phyloP scores from a whole-genome alignment of 2,797 vertebrate species.

The Anniella stebbinsi region DNA sequence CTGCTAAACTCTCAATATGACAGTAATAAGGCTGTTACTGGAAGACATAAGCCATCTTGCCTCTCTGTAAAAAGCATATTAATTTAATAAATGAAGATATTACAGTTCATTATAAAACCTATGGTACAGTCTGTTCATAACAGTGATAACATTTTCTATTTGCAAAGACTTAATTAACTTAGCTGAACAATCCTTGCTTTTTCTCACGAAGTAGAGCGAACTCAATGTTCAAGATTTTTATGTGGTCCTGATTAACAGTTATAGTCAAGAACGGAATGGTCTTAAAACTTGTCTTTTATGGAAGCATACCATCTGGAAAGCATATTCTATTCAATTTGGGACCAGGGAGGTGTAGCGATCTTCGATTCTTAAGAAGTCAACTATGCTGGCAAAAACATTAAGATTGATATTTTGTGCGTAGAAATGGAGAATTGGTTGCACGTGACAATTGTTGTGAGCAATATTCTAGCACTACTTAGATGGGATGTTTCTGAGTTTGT shows the following conservation, averaged over 20 bases:
- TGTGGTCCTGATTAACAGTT: not conserved
- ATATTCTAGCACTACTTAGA: accelerated
- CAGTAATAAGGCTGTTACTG: not conserved
- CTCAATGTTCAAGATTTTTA: not conserved
- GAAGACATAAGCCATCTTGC: not conserved
- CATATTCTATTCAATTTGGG: not conserved
- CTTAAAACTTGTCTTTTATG: not conserved
- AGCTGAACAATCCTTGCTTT: not conserved
- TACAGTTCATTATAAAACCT: not conserved
- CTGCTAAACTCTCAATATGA: not conserved
- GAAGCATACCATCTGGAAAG: constrained; percentile 39
- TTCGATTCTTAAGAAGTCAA: not conserved
- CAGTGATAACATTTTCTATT: not conserved
- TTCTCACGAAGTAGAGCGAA: not conserved
- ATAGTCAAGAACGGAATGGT: not conserved
- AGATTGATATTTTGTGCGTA: accelerated
- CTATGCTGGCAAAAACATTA: not conserved
- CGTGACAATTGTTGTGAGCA: accelerated
- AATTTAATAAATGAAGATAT: not conserved
- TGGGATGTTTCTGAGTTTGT: accelerated
- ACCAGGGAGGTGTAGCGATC: constrained; percentile 35
- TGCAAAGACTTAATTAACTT: not conserved
- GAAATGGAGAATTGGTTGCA: accelerated
- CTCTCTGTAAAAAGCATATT: not conserved
- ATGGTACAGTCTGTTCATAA: not conserved